A percentile compares a stretch with the other conserved stretches of the same genome.
Evolutionary conservation across 2,797 vertebrate species (phyloP).

Genomic region (Remorina albescens): DNA sequence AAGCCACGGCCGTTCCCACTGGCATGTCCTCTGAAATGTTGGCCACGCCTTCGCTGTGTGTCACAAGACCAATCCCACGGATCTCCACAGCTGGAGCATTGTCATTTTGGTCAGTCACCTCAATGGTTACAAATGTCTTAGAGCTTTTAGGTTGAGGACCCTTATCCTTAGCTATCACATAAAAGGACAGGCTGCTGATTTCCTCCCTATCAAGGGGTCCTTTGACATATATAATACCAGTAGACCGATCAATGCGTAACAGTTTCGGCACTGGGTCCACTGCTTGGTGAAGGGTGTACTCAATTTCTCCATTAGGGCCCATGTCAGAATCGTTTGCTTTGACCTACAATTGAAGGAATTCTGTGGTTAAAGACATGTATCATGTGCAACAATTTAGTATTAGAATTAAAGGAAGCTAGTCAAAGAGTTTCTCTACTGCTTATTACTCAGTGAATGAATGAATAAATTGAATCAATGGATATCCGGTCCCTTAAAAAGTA

Average conservation of each 20-base stretch:
- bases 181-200: conserved; percentile 92
- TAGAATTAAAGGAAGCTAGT: conserved; percentile 32
- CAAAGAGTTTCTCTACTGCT: conserved; percentile 33
- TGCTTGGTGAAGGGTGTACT: conserved; percentile 96
- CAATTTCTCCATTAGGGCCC: conserved; percentile 96
- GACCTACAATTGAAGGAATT: conserved; percentile 85
- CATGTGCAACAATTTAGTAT: conserved; percentile 19
- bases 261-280: conserved; percentile 93
- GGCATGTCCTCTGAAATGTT: conserved; percentile 98
- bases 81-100: conserved; percentile 97
- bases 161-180: conserved; percentile 94
- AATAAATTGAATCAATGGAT: conserved; percentile 40
- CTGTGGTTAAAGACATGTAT: conserved; percentile 54
- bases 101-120: conserved; percentile 97
- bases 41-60: conserved; percentile 95
- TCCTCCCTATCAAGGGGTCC: conserved; percentile 95
- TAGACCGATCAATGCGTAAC: conserved; percentile 91
- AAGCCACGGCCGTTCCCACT: conserved; percentile 94
- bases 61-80: conserved; percentile 95
- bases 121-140: conserved; percentile 94
- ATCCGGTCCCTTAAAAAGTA: conserved; percentile 45
- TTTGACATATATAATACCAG: conserved; percentile 95
- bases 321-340: conserved; percentile 98
- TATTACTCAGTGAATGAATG: conserved; percentile 39
- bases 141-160: conserved; percentile 97